Evolutionary conservation across 2,113 vertebrate genomes (phyloP), one percentile per base, ranked within the genome.

Genomic region (Misgurnus anguillicaudatus): DNA sequence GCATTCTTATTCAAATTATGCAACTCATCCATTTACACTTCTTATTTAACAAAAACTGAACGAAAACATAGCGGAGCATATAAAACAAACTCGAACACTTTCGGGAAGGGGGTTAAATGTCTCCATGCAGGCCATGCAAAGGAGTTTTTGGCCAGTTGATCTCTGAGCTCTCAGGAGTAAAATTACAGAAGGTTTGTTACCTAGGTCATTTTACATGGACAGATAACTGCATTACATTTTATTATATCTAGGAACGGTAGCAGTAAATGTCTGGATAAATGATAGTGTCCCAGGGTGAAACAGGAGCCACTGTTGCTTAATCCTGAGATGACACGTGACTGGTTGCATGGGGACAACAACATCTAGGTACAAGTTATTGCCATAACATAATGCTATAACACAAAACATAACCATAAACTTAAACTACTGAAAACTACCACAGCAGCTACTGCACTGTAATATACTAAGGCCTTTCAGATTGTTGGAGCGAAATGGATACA

Each of bases 121-220:
- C 48, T 51, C 8, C 60, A 24, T 66, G 65, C 21, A 39, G 11
- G 5, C 19, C 16, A 39, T 78, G 42, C 17, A 47, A 77, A 68
- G 61, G 64, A 21, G 47, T 68, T 45, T 61, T 65, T 3, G 8
- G 8, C 41, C 74, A 81, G 71, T 58, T 78, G 68, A 63, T 74
- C 55, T 42, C 36, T 24, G 24, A 76, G 51, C 13, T 62, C 62
- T 41, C 45, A 67, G 41, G 47, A 38, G 70, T 83, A 74, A 80
- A 80, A 83, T 83, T 80, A 63, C 57, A 84, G 75, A 81, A 73
- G 70, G n/a, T 66, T 74, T 24, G 47, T 41, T 38, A 16, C 11
- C 19, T 61, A 62, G 47, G 51, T 57, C 17, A 31, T 68, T 45
- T 47, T 9, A 53, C 62, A 62, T 19, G 45, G 68, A 16, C 8